Evolutionary conservation across 2,888 invertebrate species (phyloP).

Genomic region (Orthosia gracilis): DNA sequence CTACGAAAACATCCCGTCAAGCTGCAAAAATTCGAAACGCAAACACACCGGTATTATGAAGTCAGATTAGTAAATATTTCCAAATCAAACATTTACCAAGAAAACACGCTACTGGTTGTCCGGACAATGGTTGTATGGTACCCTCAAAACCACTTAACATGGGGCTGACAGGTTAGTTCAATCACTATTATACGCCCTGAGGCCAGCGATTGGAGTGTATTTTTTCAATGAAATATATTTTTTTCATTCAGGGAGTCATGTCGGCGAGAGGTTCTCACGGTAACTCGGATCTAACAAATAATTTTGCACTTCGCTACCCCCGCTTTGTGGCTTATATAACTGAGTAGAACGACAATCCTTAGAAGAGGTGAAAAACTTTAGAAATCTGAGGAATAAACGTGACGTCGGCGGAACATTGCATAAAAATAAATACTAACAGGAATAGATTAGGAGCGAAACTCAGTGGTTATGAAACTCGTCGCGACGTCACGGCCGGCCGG

Average conservation of each 20-base stretch:
- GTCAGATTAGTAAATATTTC: constrained; percentile 86
- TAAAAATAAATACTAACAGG: constrained; percentile 58
- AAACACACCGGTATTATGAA: constrained; percentile 80
- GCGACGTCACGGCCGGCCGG: constrained; percentile 81
- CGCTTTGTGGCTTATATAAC: constrained; percentile 55
- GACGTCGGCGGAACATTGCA: constrained; percentile 53
- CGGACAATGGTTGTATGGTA: constrained; percentile 86
- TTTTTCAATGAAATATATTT: constrained; percentile 79
- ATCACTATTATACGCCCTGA: constrained; percentile 88
- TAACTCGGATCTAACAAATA: constrained; percentile 67
- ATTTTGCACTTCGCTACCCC: constrained; percentile 71
- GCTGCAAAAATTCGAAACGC: constrained; percentile 78
- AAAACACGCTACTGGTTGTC: constrained; percentile 89
- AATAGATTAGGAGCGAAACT: constrained; percentile 69
- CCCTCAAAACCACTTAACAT: constrained; percentile 90
- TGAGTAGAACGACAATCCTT: constrained; percentile 51
- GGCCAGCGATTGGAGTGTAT: constrained; percentile 88
- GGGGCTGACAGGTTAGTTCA: constrained; percentile 91
- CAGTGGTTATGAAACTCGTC: constrained; percentile 78
- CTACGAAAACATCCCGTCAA: constrained; percentile 79
- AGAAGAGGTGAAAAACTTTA: constrained; percentile 40
- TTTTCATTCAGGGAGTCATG: constrained; percentile 83
- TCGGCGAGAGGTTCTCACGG: constrained; percentile 85
- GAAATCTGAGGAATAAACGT: constrained; percentile 34
- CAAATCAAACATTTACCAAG: constrained; percentile 89